These are phyloP conservation scores for Elephas maximus DNA, from an alignment of 2,113 vertebrate species.

Conservation along the genomic window DNA sequence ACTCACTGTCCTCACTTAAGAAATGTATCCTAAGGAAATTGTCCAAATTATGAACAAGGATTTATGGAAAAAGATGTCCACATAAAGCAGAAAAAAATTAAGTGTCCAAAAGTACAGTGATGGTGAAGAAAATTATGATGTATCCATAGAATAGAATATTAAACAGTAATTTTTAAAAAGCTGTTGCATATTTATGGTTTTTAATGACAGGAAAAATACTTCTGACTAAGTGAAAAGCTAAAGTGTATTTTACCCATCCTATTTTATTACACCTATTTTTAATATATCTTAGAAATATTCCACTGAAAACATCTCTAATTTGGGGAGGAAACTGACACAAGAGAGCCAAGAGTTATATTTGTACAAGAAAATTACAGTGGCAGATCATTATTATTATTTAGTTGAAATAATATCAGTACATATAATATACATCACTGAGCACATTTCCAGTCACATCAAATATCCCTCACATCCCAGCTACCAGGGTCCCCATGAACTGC, in stretches of 20 bases:
- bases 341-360: constrained; percentile 43
- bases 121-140: neutral
- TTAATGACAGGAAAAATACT: constrained; percentile 53
- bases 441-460: constrained; percentile 76
- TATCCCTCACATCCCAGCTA: constrained; percentile 61
- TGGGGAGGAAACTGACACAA: constrained; percentile 55
- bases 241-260: constrained; percentile 32
- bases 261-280: constrained; percentile 11
- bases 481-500: constrained; percentile 29
- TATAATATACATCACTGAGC: constrained; percentile 60
- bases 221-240: constrained; percentile 30
- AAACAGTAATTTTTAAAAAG: constrained; percentile 57
- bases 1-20: neutral
- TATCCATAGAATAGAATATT: neutral
- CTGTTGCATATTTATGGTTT: constrained; percentile 46
- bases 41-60: constrained; percentile 49
- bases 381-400: constrained; percentile 72
- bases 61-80: constrained; percentile 18
- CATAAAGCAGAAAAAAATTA: constrained; percentile 12
- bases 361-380: neutral
- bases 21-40: neutral
- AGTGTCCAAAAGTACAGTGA: neutral
- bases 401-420: constrained; percentile 67
- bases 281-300: constrained; percentile 56
- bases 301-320: constrained; percentile 66